phyloP scores from a whole-genome alignment of 2,797 vertebrate species.

The Bovichtus variegatus region DNA sequence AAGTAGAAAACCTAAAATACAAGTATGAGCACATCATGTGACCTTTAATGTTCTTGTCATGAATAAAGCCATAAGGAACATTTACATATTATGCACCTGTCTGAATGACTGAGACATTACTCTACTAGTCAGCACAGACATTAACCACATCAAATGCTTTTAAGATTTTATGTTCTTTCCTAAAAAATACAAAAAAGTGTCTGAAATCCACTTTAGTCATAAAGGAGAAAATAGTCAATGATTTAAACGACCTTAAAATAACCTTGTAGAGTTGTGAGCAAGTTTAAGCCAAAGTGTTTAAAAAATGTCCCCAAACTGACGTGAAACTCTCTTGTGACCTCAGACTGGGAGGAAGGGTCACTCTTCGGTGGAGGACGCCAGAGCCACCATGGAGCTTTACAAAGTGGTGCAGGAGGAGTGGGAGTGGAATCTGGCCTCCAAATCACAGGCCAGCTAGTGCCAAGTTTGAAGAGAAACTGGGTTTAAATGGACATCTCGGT shows the following conservation, averaged over 20 bases:
- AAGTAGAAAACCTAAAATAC: too few species aligned
- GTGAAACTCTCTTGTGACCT: slow-evolving; percentile 39
- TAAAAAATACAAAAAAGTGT: background rate
- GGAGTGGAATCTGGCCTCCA: slow-evolving; percentile 84
- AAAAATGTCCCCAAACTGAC: background rate
- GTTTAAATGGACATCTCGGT: background rate
- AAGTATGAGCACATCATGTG: too few species aligned
- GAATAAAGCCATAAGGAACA: too few species aligned
- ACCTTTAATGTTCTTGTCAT: too few species aligned
- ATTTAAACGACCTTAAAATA: background rate
- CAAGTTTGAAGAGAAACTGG: background rate
- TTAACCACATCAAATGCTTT: too few species aligned
- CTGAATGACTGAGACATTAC: too few species aligned
- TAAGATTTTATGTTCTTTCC: too few species aligned
- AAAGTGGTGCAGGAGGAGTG: slow-evolving; percentile 90
- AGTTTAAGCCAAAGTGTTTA: background rate
- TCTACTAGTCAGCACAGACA: too few species aligned
- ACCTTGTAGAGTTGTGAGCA: background rate
- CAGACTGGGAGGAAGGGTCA: slow-evolving; percentile 89
- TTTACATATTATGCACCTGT: too few species aligned
- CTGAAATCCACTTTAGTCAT: background rate
- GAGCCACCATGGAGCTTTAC: slow-evolving; percentile 95
- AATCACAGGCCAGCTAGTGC: background rate
- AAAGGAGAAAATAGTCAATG: too few species aligned
- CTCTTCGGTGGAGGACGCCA: slow-evolving; percentile 94